Conservation (phyloP, 2,797 vertebrate genomes). For the Myripristis murdjan region DNA sequence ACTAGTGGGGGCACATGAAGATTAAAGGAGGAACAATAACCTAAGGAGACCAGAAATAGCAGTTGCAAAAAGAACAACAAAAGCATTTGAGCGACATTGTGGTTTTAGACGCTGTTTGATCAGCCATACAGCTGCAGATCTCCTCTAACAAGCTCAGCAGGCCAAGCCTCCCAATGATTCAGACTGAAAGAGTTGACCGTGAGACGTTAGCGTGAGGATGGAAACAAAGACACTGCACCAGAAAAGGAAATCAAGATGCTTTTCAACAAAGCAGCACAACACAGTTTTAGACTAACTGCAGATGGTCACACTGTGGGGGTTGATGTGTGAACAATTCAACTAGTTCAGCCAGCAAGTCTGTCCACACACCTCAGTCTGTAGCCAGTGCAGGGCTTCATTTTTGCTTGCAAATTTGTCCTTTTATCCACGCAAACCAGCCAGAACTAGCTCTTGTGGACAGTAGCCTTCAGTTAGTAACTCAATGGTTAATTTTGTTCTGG, state of each 20-base stretch:
- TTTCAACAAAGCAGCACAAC: too few relatives aligned
- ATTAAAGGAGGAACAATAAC: slow-evolving; percentile 34
- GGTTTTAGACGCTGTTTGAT: slow-evolving; percentile 34
- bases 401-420: slow-evolving; percentile 19
- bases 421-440: neutral
- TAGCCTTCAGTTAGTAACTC: neutral
- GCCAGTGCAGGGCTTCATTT: neutral
- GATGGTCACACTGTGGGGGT: neutral
- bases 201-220: too few relatives aligned
- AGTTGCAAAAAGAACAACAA: slow-evolving; percentile 20
- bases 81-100: slow-evolving; percentile 24
- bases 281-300: slow-evolving; percentile 7
- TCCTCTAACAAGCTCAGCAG: too few relatives aligned
- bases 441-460: slow-evolving; percentile 1
- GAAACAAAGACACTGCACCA: too few relatives aligned
- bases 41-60: slow-evolving; percentile 19
- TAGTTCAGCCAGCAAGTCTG: neutral
- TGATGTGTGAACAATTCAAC: neutral
- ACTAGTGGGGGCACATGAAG: too few relatives aligned
- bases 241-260: too few relatives aligned
- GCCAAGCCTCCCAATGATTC: too few relatives aligned
- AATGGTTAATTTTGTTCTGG: neutral
- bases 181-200: too few relatives aligned
- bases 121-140: slow-evolving; percentile 22
- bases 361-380: slow-evolving; percentile 10